Base-by-base conservation (phyloP, 2,797 vertebrate genomes). In the Rhinogobio ventralis region DNA sequence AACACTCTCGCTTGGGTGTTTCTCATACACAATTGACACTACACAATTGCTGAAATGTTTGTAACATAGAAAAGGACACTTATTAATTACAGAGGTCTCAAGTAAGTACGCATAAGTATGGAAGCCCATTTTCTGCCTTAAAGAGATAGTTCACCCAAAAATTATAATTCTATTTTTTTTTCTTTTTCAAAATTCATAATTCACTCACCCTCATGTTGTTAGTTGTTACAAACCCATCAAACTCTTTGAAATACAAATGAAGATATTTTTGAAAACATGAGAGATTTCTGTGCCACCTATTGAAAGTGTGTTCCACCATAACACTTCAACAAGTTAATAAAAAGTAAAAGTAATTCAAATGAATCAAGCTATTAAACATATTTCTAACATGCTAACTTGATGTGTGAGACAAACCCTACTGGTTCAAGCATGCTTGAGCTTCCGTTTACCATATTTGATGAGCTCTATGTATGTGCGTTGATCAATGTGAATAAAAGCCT, bases 21-120 rank as follows among this genome's bases (percentile, higher is more conserved):
- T 71, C 79, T 69, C 13, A 39, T 69, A 49, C n/a, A 30, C 17
- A 78, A 45, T 62, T 64, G 60, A 30, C 60, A 20, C 66, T 67
- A 20, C 15, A 14, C 57, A 64, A 64, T 8, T 64, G 39, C 13
- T 64, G 9, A 46, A 78, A 39, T 77, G 33, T 60, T 42, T 64
- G 36, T 6, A 19, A 20, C 25, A 28, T 77, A 28, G 57, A 51
- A 73, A 51, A 25, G 4, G 17, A 30, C 57, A 42, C 53, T 30
- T 5, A 8, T 39, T 57, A 25, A 76, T 60, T 60, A 15, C 23
- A 60, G 23, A 25, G 42, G 33, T 36, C 55, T 75, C 10, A 9
- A 60, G n/a, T 45, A 15, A 57, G 23, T n/a, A 20, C 1, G 19
- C 14, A 36, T 19, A 75, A 75, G 23, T 6, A 60, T 19, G 7